Conservation (phyloP, 2,888 invertebrate species). For the Xanthia togata region DNA sequence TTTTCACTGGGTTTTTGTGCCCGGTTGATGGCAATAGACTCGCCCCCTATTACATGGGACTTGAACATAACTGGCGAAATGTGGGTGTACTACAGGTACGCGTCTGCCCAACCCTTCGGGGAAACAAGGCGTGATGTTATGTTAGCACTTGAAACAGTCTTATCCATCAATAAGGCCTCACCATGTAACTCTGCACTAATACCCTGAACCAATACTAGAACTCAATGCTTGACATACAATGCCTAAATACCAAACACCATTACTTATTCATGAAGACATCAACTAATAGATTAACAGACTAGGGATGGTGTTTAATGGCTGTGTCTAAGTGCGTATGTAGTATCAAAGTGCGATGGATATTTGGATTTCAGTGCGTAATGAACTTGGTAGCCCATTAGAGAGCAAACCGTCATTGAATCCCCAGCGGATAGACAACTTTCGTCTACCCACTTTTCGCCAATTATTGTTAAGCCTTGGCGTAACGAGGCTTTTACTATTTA, state of each 20-base stretch:
- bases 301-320: conserved; percentile 54
- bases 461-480: conserved; percentile 35
- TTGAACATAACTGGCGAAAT: too few species aligned
- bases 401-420: conserved; percentile 47
- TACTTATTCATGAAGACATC: conserved; percentile 65
- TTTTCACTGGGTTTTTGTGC: too few species aligned
- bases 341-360: conserved; percentile 62
- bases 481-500: conserved; percentile 47
- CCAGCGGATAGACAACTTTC: conserved; percentile 40
- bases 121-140: too few species aligned
- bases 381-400: conserved; percentile 51
- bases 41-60: too few species aligned
- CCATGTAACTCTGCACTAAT: conserved; percentile 22
- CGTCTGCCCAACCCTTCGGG: too few species aligned
- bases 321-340: conserved; percentile 59
- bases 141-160: not conserved
- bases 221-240: conserved; percentile 45
- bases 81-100: too few species aligned
- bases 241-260: conserved; percentile 56
- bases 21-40: too few species aligned
- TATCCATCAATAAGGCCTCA: not conserved
- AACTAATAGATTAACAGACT: conserved; percentile 65
- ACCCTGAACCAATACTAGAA: conserved; percentile 14
- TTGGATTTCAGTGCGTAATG: conserved; percentile 57
- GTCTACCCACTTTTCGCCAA: conserved; percentile 47